Evolutionary conservation across 2,888 invertebrate species (phyloP).

Genomic region (Onthophagus sagittarius): DNA sequence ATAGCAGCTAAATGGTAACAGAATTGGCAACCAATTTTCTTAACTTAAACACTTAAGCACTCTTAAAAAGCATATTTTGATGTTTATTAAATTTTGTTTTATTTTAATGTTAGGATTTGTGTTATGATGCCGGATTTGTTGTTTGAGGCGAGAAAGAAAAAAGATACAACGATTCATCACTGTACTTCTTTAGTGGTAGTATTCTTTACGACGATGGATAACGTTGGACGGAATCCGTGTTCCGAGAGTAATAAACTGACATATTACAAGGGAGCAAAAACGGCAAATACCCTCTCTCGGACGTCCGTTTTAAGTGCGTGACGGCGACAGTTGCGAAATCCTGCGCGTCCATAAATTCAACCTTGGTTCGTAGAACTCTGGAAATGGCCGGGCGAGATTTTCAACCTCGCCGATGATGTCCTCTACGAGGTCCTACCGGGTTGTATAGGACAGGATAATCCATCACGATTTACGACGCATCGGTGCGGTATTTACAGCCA

Average conservation of each 20-base stretch:
- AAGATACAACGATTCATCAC: background rate
- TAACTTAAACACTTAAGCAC: too few species aligned
- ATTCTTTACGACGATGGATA: background rate
- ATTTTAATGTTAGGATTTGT: too few species aligned
- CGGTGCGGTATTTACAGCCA: slow-evolving; percentile 1
- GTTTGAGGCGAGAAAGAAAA: background rate
- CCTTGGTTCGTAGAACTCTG: background rate
- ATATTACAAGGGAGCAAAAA: background rate
- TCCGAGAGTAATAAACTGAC: slow-evolving; percentile 7
- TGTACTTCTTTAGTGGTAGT: background rate
- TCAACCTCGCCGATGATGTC: background rate
- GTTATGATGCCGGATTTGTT: too few species aligned
- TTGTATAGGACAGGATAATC: background rate
- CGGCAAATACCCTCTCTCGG: slow-evolving; percentile 1
- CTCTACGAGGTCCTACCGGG: background rate
- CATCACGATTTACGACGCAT: slow-evolving; percentile 5
- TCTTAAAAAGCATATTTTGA: too few species aligned
- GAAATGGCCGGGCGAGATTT: background rate
- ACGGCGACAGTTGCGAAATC: slow-evolving; percentile 5
- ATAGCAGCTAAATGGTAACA: too few species aligned
- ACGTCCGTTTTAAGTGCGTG: slow-evolving; percentile 12
- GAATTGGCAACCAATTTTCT: too few species aligned
- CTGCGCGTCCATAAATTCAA: slow-evolving; percentile 5
- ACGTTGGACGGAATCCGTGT: background rate
- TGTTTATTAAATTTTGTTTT: background rate